Conservation (phyloP, 2,113 vertebrate species). For the Sterrhoptilus dennistouni region DNA sequence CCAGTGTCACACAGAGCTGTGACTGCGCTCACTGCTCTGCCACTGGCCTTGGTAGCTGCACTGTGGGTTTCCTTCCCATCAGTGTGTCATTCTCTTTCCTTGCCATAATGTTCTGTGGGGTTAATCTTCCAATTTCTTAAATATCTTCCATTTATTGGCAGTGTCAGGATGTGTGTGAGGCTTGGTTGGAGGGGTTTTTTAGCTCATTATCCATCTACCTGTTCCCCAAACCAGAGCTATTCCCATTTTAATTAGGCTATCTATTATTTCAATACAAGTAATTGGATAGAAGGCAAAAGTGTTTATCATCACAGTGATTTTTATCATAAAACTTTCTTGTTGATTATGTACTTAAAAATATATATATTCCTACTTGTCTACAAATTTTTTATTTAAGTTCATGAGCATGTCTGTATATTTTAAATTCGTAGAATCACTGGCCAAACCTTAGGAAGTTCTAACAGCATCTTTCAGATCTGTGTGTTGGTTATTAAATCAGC, state of each 20-base stretch:
- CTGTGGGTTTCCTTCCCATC: neutral
- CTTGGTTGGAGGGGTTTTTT: neutral
- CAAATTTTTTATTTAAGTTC: neutral
- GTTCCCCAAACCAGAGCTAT: neutral
- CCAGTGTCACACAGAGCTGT: neutral
- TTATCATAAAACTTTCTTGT: neutral
- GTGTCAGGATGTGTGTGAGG: neutral
- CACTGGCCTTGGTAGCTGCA: neutral
- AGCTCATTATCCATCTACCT: neutral
- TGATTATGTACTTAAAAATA: neutral
- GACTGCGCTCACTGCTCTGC: neutral
- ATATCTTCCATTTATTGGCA: neutral
- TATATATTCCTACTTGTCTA: neutral
- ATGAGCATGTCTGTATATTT: neutral
- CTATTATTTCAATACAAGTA: neutral
- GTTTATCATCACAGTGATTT: neutral
- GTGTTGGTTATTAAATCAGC: neutral
- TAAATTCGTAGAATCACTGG: neutral
- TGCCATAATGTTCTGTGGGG: neutral
- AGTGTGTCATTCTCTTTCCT: neutral
- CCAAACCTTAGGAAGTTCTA: neutral
- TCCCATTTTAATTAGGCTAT: neutral
- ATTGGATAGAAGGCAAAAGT: neutral
- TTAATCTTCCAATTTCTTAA: neutral
- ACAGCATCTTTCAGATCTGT: neutral